These are phyloP conservation scores for Pseudeuparius sepicola DNA, from an alignment of 2,888 invertebrate genomes.

Conservation along the genomic window DNA sequence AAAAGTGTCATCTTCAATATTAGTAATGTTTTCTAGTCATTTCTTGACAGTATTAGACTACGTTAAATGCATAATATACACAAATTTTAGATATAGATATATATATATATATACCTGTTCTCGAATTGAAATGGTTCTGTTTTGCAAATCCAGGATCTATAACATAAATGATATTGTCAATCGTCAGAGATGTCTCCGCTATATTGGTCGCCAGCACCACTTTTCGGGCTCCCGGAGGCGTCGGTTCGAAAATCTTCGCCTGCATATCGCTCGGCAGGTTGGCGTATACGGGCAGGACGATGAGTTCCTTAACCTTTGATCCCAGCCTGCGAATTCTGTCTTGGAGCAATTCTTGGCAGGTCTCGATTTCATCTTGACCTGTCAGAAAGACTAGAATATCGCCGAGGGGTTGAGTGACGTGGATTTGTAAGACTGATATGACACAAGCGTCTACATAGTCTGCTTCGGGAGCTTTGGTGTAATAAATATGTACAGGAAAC, in stretches of 20 bases:
- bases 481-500: conserved; percentile 97
- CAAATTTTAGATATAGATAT: no score
- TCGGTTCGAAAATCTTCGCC: conserved; percentile 96
- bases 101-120: no score
- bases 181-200: conserved; percentile 97
- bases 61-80: no score
- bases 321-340: conserved; percentile 89
- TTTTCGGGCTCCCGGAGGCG: conserved; percentile 92
- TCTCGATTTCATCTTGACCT: conserved; percentile 86
- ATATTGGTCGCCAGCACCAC: conserved; percentile 97
- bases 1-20: no score
- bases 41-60: no score
- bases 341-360: conserved; percentile 77
- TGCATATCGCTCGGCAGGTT: conserved; percentile 99
- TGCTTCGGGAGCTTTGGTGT: conserved; percentile 98
- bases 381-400: conserved; percentile 96
- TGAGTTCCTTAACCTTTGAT: conserved; percentile 82
- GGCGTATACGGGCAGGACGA: conserved; percentile 94
- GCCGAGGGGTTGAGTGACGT: conserved; percentile 91
- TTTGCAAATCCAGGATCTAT: conserved; percentile 99
- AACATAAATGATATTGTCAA: conserved; percentile 97
- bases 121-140: conserved; percentile 71
- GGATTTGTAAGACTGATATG: conserved; percentile 96
- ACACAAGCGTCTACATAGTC: conserved; percentile 98
- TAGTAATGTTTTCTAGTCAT: no score